phyloP scores from a whole-genome alignment of 2,797 vertebrate genomes.

The Trichosurus vulpecula region DNA sequence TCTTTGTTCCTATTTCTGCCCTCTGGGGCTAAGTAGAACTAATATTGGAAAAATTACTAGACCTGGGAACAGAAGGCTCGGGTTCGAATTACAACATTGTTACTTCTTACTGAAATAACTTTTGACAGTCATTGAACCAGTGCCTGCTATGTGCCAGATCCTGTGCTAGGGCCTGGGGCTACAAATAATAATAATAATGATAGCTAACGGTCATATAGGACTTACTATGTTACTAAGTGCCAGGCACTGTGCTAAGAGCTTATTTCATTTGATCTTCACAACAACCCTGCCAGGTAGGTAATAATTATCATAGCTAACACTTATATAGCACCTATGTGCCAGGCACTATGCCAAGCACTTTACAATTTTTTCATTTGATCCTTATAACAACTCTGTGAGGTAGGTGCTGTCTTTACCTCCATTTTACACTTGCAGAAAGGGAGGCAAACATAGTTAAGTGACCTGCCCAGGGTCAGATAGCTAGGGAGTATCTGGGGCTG shows the following conservation, averaged over 20 bases:
- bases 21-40: neutral
- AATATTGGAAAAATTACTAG: neutral
- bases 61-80: neutral
- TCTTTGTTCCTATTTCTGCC: no score
- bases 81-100: neutral
- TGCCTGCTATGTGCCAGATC: no score
- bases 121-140: neutral
- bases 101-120: neutral
- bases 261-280: neutral
- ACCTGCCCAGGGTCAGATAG: neutral
- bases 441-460: neutral
- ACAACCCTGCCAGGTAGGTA: neutral
- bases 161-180: no score
- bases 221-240: neutral
- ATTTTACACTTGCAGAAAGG: neutral
- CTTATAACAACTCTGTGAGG: neutral
- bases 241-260: neutral
- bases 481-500: neutral
- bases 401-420: neutral
- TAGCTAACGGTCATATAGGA: no score
- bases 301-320: neutral
- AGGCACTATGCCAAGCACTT: neutral
- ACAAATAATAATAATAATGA: no score
- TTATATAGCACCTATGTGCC: neutral
- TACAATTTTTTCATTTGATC: neutral